Evolutionary conservation across 1,140 invertebrate species (phyloP).

Genomic region (Scaptomyza graminum): DNA sequence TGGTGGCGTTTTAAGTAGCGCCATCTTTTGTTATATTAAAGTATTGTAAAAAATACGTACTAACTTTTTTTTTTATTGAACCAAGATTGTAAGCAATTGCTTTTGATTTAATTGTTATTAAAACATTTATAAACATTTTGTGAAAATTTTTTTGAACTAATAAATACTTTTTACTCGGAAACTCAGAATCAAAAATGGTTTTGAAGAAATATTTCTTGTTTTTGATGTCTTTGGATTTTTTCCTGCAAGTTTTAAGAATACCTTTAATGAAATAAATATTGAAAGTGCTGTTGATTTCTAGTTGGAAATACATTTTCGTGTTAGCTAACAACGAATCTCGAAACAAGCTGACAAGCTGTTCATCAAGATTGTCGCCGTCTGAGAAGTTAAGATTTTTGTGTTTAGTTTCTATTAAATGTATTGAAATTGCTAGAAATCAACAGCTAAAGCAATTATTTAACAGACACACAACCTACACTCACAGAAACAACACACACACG

Average conservation of each 20-base stretch:
- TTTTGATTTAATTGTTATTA: not conserved
- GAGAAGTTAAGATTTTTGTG: not conserved
- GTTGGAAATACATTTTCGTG: too few relatives aligned
- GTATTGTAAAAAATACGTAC: not conserved
- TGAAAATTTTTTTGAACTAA: not conserved
- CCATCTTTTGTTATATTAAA: constrained; percentile 1
- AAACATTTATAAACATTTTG: not conserved
- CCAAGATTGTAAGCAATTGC: not conserved
- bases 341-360: too few relatives aligned
- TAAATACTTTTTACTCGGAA: too few relatives aligned
- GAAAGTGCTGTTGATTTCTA: too few relatives aligned
- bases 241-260: too few relatives aligned
- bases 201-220: too few relatives aligned
- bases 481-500: constrained; percentile 22
- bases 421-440: constrained; percentile 45
- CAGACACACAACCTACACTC: not conserved
- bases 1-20: not conserved
- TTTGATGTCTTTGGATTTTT: too few relatives aligned
- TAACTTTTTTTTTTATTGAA: not conserved
- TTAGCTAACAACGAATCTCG: too few relatives aligned
- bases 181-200: too few relatives aligned
- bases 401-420: constrained; percentile 28
- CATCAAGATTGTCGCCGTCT: not conserved
- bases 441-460: constrained; percentile 32
- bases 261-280: too few relatives aligned